Percentiles rank a stretch among this genome's conserved stretches.
Evolutionary conservation across 1,140 invertebrate genomes (phyloP).

Genomic region (Aphis craccivora): DNA sequence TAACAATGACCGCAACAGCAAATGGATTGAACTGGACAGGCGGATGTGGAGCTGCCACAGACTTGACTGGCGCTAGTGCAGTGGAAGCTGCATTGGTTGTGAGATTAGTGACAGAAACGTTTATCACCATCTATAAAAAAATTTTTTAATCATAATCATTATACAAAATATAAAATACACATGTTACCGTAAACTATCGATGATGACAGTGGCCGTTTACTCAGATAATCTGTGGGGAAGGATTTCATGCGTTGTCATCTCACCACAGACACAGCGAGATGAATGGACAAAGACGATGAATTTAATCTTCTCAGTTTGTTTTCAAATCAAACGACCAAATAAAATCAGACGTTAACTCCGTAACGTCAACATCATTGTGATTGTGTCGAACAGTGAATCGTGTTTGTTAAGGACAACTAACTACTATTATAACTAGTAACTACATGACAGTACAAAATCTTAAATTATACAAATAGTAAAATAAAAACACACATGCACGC

Average conservation of each 20-base stretch:
- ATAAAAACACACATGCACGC: not conserved
- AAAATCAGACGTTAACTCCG: not conserved
- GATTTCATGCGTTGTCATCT: not conserved
- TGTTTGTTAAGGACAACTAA: not conserved
- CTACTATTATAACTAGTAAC: not conserved
- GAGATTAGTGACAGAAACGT: slow-evolving; percentile 14
- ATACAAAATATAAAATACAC: not conserved
- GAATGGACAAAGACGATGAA: not conserved
- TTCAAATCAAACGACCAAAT: not conserved
- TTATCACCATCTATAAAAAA: slow-evolving; percentile 27
- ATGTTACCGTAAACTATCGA: not conserved
- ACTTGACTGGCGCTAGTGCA: not conserved
- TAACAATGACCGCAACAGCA: slow-evolving; percentile 7
- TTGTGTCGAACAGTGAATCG: not conserved
- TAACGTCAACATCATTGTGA: not conserved
- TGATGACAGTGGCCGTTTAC: not conserved
- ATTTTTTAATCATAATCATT: not conserved
- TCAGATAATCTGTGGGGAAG: not conserved
- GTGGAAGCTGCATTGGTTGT: not conserved
- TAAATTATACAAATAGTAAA: not conserved
- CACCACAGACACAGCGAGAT: not conserved
- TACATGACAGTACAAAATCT: not conserved
- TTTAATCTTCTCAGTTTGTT: not conserved
- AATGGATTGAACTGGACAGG: not conserved
- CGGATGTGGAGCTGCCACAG: slow-evolving; percentile 4